A percentile compares a stretch with the other conserved stretches of the same genome.
phyloP scores from a whole-genome alignment of 1,140 invertebrate genomes.

The Microplitis mediator region DNA sequence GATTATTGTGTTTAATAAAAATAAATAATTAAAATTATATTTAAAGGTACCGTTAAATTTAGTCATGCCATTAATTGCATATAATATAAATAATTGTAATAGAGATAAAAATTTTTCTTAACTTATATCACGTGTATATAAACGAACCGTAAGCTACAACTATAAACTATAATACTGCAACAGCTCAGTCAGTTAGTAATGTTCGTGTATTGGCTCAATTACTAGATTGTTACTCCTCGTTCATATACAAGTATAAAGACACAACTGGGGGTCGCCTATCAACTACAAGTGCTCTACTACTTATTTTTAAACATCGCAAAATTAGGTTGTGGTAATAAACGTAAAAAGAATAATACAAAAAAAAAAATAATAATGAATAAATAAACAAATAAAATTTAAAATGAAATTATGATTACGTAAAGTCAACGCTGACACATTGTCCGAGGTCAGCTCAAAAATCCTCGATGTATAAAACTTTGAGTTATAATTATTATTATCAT shows the following conservation, averaged over 20 bases:
- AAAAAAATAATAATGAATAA: not conserved
- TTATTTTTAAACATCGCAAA: not conserved
- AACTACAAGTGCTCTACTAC: not conserved
- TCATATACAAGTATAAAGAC: not conserved
- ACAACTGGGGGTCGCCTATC: not conserved
- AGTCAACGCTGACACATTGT: too few relatives aligned
- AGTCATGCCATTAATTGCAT: too few relatives aligned
- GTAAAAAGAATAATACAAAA: not conserved
- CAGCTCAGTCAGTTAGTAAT: conserved; percentile 1
- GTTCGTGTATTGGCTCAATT: conserved; percentile 15
- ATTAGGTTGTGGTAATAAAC: not conserved
- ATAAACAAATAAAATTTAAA: too few relatives aligned
- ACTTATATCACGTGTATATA: not conserved
- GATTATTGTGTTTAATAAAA: not conserved
- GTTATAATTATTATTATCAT: too few relatives aligned
- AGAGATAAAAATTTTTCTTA: not conserved
- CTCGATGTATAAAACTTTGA: too few relatives aligned
- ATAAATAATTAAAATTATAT: not conserved
- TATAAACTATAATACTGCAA: not conserved
- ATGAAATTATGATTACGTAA: too few relatives aligned
- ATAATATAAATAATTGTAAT: not conserved
- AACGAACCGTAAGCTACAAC: not conserved
- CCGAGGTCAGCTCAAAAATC: too few relatives aligned
- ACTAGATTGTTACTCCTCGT: conserved; percentile 4
- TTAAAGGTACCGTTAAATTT: not conserved